Base-by-base conservation (phyloP, 1,140 invertebrate genomes). In the Potamilus streckersoni region DNA sequence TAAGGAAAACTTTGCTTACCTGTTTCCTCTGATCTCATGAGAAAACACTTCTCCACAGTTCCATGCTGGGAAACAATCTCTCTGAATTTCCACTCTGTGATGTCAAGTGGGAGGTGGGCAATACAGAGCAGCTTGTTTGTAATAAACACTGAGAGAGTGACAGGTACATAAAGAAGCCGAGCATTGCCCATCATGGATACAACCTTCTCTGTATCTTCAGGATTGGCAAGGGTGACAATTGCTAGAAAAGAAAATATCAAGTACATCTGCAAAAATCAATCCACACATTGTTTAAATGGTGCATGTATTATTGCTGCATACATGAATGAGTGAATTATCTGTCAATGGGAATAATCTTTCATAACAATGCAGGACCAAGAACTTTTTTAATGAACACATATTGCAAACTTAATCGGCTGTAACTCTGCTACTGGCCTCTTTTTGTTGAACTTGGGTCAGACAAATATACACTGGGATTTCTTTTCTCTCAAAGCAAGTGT, bases 71-170 rank as follows among this genome's bases (percentile, higher is more conserved):
- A 74, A 5, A 92, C 90, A 11, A 93, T 84, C 19, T 86, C 83
- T 5, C 81, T 78, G 78, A 93, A 92, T 66, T 92, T 89, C 31
- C 90, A 83, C 67, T 92, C 92, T 0, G 86, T 90, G 78, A 89
- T 90, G 58, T 84, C 83, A 0, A 87, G 74, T 1, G 92, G 92
- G 19, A 93, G 83, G 59, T 92, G 87, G 14, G 91, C 91, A 6
- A 93, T 86, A 81, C 92, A 93, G 11, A 93, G 83, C 70, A 92
- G 86, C 79, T 91, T 91, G 72, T 92, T 91, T 17, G 91, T 92
- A 38, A 88, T 87, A 31, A 90, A 91, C 11, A 91, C 87, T 19
- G 84, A 83, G 59, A 92, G 83, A 20, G 78, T 77, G 8, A 88
- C 83, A 55, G 80, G 80, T 56, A 72, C 64, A 16, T 56, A 63